A percentile compares a stretch with the other conserved stretches of the same genome.
Conservation (phyloP, 2,888 invertebrate species). For the Colostygia pectinataria region DNA sequence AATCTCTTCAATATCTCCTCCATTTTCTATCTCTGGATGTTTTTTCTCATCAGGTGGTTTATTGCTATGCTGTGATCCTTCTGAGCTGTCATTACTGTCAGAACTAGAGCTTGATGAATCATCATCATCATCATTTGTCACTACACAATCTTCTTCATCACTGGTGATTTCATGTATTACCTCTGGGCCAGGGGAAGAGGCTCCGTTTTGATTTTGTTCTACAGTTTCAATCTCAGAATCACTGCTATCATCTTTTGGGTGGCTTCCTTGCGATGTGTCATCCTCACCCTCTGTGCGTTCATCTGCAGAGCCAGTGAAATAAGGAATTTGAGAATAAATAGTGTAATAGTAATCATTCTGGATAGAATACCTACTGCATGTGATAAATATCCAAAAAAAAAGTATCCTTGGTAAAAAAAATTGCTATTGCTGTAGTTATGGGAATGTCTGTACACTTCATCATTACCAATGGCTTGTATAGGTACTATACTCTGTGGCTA, state of each 20-base stretch:
- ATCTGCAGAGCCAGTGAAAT: slow-evolving; percentile 55
- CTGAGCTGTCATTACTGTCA: slow-evolving; percentile 83
- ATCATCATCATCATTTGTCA: slow-evolving; percentile 79
- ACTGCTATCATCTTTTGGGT: slow-evolving; percentile 75
- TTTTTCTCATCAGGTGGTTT: slow-evolving; percentile 80
- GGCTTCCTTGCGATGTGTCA: slow-evolving; percentile 77
- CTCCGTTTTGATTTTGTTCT: slow-evolving; percentile 73
- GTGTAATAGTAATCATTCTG: slow-evolving; percentile 1
- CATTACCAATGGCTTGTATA: slow-evolving; percentile 8
- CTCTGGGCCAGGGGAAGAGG: slow-evolving; percentile 63
- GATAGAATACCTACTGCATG: too few relatives aligned
- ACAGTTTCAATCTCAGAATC: slow-evolving; percentile 67
- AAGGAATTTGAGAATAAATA: slow-evolving; percentile 34
- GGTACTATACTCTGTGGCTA: slow-evolving; percentile 7
- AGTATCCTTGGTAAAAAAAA: not conserved
- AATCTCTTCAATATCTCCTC: slow-evolving; percentile 66
- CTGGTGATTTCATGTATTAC: slow-evolving; percentile 78
- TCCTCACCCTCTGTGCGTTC: slow-evolving; percentile 78
- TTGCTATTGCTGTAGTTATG: too few relatives aligned
- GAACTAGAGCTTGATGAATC: slow-evolving; percentile 81
- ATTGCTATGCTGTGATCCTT: slow-evolving; percentile 74
- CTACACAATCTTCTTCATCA: slow-evolving; percentile 80
- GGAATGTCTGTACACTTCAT: slow-evolving; percentile 4
- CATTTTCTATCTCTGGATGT: slow-evolving; percentile 80
- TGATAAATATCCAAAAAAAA: too few relatives aligned